A percentile compares a stretch with the other conserved stretches of the same genome.
Evolutionary conservation across 2,888 invertebrate genomes (phyloP).

Genomic region (Ctena decussata): DNA sequence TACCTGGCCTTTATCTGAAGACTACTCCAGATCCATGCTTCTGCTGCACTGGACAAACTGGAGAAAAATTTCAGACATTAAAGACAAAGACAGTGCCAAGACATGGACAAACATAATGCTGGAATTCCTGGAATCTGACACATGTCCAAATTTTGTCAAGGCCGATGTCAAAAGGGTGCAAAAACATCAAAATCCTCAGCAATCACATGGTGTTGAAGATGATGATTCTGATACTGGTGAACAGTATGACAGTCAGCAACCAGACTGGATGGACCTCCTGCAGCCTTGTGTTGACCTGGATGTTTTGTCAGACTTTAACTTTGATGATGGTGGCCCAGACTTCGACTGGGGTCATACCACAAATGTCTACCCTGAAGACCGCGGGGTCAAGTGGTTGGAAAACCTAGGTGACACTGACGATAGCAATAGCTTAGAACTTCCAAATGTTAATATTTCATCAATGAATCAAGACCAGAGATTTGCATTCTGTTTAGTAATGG

Average conservation of each 20-base stretch:
- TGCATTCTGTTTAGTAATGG: neutral
- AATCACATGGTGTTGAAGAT: neutral
- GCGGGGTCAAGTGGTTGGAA: constrained; percentile 41
- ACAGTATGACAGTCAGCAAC: constrained; percentile 15
- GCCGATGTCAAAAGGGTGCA: constrained; percentile 54
- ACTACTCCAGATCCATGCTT: constrained; percentile 49
- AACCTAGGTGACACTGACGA: constrained; percentile 5
- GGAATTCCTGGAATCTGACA: constrained; percentile 38
- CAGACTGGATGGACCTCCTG: constrained; percentile 63
- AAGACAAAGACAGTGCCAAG: constrained; percentile 18
- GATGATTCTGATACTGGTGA: neutral
- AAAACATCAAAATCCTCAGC: too few relatives aligned
- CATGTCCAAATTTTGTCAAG: constrained; percentile 60
- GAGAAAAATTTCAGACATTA: constrained; percentile 57
- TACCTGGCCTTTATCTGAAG: constrained; percentile 56
- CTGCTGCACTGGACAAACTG: constrained; percentile 64
- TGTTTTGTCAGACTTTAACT: constrained; percentile 37
- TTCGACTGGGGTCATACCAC: constrained; percentile 36
- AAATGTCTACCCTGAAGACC: constrained; percentile 32
- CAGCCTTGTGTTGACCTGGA: constrained; percentile 41
- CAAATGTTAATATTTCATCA: constrained; percentile 12
- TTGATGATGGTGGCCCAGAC: constrained; percentile 69
- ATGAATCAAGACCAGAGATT: neutral
- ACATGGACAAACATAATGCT: constrained; percentile 55
- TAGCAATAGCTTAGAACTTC: constrained; percentile 27